Base-by-base conservation (phyloP, 2,113 vertebrate genomes). In the Pithys albifrons region DNA sequence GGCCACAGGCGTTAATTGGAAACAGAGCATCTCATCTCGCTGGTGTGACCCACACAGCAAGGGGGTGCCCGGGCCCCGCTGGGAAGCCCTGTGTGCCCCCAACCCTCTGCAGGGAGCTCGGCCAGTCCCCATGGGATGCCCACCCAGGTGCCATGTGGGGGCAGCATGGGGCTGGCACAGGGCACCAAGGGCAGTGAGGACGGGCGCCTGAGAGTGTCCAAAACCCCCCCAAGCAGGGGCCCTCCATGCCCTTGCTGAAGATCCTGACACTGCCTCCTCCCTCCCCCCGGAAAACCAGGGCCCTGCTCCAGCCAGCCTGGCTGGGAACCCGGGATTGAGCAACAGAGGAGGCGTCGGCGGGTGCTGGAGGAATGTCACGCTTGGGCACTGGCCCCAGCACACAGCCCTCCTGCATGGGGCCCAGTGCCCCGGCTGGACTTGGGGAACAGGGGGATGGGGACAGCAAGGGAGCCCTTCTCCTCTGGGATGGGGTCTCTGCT, bases 281-380 rank as follows among this genome's bases (percentile, higher is more conserved):
- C 88, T 90, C 90, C 95, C 92, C 87, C 91, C 35, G 82, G 93
- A 91, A 91, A 93, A 94, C 82, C 70, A 84, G 95, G 83, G 96
- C 94, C 92, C 92, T 5, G 78, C 92, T 94, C 92, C 94, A 93
- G 92, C 81, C 93, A 93, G 81, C 79, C 95, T 96, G 96, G 96
- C 95, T 88, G 88, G 88, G 86, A 96, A 95, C 55, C 55, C 51
- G 6, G 91, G 92, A 96, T 97, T 97, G 95, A 96, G 95, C 96
- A 97, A 97, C 15, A 12, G 64, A 89, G 94, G 79, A 96, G 94
- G 94, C 91, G 59, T 77, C 35, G 71, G 89, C 70, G 74, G 91
- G 94, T 61, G 87, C 91, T 61, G 74, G 78, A 96, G 89, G 96
- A 96, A 96, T 96, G 93, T 95, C 93, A 93, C 41, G 72, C 95